Percentiles rank a stretch among this genome's conserved stretches.
Evolutionary conservation across 1,140 invertebrate species (phyloP).

Genomic region (Aricia agestis): DNA sequence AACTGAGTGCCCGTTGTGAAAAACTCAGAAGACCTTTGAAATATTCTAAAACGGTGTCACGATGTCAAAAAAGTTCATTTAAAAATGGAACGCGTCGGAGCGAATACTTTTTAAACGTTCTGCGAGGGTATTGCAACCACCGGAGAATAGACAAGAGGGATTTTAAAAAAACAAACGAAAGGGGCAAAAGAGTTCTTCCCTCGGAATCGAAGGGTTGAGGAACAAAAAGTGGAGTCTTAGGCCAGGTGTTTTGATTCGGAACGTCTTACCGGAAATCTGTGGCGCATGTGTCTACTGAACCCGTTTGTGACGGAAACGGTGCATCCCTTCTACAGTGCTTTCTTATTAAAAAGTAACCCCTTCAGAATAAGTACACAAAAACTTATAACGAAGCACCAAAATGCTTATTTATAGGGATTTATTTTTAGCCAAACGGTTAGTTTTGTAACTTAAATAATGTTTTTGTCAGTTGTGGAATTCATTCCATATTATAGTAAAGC

Average conservation of each 20-base stretch:
- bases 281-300: conserved; percentile 61
- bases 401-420: conserved; percentile 28
- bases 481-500: too few species aligned
- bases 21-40: conserved; percentile 34
- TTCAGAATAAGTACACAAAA: conserved; percentile 22
- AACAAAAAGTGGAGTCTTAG: conserved; percentile 59
- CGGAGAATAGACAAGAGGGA: conserved; percentile 41
- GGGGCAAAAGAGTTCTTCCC: conserved; percentile 54
- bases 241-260: conserved; percentile 65
- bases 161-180: conserved; percentile 50
- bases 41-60: conserved; percentile 35
- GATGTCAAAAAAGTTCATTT: conserved; percentile 35
- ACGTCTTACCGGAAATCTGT: conserved; percentile 69
- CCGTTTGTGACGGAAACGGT: conserved; percentile 62
- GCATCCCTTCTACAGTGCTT: conserved; percentile 55
- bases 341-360: conserved; percentile 57
- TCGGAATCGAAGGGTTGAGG: conserved; percentile 57
- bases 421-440: not conserved
- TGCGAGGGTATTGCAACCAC: conserved; percentile 3
- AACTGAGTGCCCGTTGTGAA: conserved; percentile 31
- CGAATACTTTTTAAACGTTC: not conserved
- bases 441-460: too few species aligned
- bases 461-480: too few species aligned
- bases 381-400: conserved; percentile 12
- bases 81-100: conserved; percentile 15